phyloP scores from a whole-genome alignment of 2,113 vertebrate genomes.

The Apodemus sylvaticus region DNA sequence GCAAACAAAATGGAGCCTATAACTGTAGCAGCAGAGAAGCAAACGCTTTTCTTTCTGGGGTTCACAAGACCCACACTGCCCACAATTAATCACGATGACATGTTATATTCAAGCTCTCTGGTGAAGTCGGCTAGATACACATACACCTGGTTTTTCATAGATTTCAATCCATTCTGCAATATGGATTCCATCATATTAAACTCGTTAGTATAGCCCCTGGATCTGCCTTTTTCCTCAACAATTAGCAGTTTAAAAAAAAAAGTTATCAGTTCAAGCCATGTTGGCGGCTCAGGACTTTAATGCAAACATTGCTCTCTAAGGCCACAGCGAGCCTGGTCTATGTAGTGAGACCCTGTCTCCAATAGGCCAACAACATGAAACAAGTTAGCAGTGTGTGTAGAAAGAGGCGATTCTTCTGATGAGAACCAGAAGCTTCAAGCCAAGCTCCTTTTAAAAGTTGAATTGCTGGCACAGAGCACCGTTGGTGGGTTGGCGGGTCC shows the following conservation, averaged over 20 bases:
- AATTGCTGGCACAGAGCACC: background rate
- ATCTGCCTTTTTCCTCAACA: conserved; percentile 60
- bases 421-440: background rate
- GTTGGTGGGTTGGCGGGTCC: background rate
- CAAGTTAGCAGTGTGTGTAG: background rate
- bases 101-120: conserved; percentile 82
- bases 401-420: background rate
- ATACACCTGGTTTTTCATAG: conserved; percentile 81
- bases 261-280: background rate
- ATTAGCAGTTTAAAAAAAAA: background rate
- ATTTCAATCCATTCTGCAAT: conserved; percentile 79
- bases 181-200: conserved; percentile 76
- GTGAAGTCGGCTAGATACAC: conserved; percentile 77
- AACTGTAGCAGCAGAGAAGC: conserved; percentile 82
- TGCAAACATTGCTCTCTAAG: background rate
- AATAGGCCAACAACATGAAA: background rate
- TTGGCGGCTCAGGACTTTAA: background rate
- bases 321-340: background rate
- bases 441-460: background rate
- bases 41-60: conserved; percentile 85
- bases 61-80: conserved; percentile 88
- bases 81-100: conserved; percentile 90
- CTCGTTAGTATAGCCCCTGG: conserved; percentile 75
- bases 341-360: too few species aligned
- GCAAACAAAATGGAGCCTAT: conserved; percentile 83